Evolutionary conservation across 2,113 vertebrate genomes (phyloP).

Genomic region (Ceratotherium simum): DNA sequence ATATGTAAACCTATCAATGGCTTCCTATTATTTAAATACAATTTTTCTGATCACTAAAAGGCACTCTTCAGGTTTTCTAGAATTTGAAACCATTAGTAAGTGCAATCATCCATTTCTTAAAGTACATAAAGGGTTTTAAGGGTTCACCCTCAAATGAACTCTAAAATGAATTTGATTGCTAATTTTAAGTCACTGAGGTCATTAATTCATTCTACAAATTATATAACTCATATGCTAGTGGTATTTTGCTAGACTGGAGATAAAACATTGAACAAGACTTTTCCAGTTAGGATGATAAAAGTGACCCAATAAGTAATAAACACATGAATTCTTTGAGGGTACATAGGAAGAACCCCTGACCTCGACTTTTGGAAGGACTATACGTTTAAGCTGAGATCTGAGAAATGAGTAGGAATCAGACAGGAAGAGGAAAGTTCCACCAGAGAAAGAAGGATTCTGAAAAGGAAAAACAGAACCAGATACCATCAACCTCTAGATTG

Average conservation of each 20-base stretch:
- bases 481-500: accelerated
- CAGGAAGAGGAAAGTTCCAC: not conserved
- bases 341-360: accelerated
- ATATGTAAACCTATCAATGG: not conserved
- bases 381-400: not conserved
- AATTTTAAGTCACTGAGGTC: not conserved
- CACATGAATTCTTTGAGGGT: not conserved
- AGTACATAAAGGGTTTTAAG: not conserved
- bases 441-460: not conserved
- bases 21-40: not conserved
- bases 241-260: not conserved
- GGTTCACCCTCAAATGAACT: too few relatives aligned
- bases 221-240: not conserved
- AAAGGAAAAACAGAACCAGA: not conserved
- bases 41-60: not conserved
- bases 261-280: not conserved
- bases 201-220: not conserved
- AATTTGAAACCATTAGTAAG: not conserved
- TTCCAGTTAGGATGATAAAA: not conserved
- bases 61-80: not conserved
- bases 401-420: not conserved
- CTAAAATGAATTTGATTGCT: not conserved
- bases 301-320: not conserved
- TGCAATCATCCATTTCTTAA: not conserved
- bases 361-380: not conserved